Conservation (phyloP, 2,113 vertebrate species). For the Dryoscopus gambensis region DNA sequence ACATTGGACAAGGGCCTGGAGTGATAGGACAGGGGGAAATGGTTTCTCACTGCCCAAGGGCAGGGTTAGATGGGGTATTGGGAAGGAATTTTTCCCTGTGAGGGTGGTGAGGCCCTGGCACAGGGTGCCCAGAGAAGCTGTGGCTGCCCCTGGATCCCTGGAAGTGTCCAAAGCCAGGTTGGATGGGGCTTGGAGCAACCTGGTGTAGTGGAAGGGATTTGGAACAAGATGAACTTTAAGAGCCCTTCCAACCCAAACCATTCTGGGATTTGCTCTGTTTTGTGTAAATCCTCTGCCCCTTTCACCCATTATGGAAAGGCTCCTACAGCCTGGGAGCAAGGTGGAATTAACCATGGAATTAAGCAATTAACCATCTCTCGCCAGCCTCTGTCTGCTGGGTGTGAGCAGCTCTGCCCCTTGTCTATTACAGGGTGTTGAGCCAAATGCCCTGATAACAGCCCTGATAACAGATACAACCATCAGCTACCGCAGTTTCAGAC, state of each 20-base stretch:
- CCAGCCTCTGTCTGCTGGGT: neutral
- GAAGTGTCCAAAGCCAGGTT: neutral
- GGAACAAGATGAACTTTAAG: neutral
- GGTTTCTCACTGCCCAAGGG: neutral
- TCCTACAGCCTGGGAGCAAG: neutral
- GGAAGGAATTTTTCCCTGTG: neutral
- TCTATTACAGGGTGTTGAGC: neutral
- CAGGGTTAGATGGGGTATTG: neutral
- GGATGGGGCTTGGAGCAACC: rapidly evolving
- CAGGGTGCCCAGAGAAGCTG: neutral
- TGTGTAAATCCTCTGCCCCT: neutral
- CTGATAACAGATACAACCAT: neutral
- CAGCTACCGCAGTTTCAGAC: neutral
- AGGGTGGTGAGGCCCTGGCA: neutral
- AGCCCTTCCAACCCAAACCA: neutral
- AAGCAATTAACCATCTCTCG: neutral
- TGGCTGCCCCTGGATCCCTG: neutral
- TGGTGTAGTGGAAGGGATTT: neutral
- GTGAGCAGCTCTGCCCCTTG: neutral
- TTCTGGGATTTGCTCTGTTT: neutral
- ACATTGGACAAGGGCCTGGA: too few species aligned
- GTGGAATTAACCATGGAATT: neutral
- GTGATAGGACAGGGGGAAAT: neutral
- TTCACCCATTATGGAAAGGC: neutral
- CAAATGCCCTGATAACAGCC: neutral